A percentile compares a stretch with the other conserved stretches of the same genome.
Evolutionary conservation across 2,113 vertebrate genomes (phyloP).

Genomic region (Trogon surrucura): DNA sequence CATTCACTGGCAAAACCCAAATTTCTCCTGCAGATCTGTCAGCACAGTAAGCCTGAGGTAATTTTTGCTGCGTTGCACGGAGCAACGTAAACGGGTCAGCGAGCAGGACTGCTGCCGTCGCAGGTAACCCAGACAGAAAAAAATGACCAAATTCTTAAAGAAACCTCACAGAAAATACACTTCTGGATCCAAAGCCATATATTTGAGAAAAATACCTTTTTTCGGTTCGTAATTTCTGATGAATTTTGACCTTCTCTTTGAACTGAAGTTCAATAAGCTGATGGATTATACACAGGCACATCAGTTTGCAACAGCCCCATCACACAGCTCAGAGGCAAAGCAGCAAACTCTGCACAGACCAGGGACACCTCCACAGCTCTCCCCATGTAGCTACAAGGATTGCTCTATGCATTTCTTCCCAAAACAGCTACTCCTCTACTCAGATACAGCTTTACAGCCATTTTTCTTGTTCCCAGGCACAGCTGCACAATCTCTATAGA

Average conservation of each 20-base stretch:
- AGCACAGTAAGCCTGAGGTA: background rate
- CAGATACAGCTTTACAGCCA: background rate
- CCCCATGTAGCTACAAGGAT: background rate
- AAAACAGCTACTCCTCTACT: background rate
- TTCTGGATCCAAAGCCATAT: background rate
- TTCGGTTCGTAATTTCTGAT: background rate
- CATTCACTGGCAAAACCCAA: background rate
- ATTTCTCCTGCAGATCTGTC: background rate
- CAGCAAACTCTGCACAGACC: background rate
- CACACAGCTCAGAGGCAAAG: background rate
- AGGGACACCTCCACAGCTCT: background rate
- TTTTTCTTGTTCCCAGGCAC: background rate
- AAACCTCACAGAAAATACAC: background rate
- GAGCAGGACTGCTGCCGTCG: background rate
- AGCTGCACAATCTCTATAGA: background rate
- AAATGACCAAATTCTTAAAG: background rate
- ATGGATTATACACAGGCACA: rapidly evolving
- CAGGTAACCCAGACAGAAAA: background rate
- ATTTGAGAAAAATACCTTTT: background rate
- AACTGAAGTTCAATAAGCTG: background rate
- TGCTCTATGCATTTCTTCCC: background rate
- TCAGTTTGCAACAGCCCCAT: background rate
- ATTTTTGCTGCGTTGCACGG: background rate
- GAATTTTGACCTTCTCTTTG: background rate
- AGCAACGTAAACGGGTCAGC: background rate